These are phyloP conservation scores for Eledona agricola DNA, from an alignment of 2,888 invertebrate genomes.

Conservation along the genomic window DNA sequence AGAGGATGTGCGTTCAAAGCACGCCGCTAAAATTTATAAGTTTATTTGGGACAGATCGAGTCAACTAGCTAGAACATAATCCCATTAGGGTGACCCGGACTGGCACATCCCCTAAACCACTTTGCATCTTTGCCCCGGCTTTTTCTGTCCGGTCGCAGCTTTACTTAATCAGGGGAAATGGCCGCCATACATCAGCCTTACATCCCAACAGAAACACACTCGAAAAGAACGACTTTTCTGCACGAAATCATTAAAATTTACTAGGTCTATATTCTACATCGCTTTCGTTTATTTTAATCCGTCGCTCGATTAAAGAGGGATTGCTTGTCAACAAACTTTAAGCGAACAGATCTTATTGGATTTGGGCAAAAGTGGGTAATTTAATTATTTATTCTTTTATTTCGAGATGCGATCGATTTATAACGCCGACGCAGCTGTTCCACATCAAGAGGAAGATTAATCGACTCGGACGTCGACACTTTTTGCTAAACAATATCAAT, in stretches of 20 bases:
- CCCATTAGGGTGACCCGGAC: slow-evolving; percentile 51
- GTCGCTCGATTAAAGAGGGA: not conserved
- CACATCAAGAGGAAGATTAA: too few species aligned
- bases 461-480: too few species aligned
- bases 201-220: slow-evolving; percentile 23
- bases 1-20: slow-evolving; percentile 24
- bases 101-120: slow-evolving; percentile 52
- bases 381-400: slow-evolving; percentile 14
- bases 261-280: slow-evolving; percentile 3
- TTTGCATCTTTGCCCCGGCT: slow-evolving; percentile 53
- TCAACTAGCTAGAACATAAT: slow-evolving; percentile 48
- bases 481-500: too few species aligned
- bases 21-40: slow-evolving; percentile 46
- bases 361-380: slow-evolving; percentile 10
- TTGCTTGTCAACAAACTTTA: not conserved
- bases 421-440: too few species aligned
- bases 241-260: slow-evolving; percentile 19
- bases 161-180: slow-evolving; percentile 54
- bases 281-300: slow-evolving; percentile 13
- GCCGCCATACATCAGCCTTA: slow-evolving; percentile 36
- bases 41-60: slow-evolving; percentile 46
- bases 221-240: slow-evolving; percentile 4
- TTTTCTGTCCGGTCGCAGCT: slow-evolving; percentile 51
- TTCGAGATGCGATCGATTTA: too few species aligned
- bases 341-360: slow-evolving; percentile 6